Evolutionary conservation across 2,888 invertebrate genomes (phyloP).

Genomic region (Tromatobia lineatoria): DNA sequence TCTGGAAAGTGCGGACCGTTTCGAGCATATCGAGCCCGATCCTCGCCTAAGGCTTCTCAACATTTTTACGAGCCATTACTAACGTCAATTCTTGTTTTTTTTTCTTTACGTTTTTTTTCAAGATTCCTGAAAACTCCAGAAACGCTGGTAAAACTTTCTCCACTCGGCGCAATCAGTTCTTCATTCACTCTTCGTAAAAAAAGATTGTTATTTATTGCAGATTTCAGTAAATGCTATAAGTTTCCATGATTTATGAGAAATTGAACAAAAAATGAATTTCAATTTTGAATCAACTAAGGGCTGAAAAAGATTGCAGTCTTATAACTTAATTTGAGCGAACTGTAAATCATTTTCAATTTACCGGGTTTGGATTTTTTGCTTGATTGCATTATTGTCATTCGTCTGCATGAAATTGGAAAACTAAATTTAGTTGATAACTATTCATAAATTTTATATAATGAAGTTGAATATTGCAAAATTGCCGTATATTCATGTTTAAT

Average conservation of each 20-base stretch:
- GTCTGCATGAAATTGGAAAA: no score
- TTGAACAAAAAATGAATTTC: no score
- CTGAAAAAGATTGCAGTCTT: no score
- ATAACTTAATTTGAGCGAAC: no score
- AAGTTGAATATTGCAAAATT: no score
- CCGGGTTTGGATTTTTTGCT: no score
- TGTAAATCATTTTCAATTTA: no score
- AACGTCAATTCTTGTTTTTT: slow-evolving; percentile 4
- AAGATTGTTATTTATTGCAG: not conserved
- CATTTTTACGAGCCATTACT: slow-evolving; percentile 24
- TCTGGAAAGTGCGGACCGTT: slow-evolving; percentile 48
- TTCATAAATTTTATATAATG: no score
- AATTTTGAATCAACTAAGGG: no score
- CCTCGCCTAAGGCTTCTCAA: slow-evolving; percentile 58
- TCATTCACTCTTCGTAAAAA: not conserved
- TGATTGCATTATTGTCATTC: no score
- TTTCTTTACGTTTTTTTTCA: slow-evolving; percentile 2
- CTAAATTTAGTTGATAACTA: no score
- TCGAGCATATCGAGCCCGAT: slow-evolving; percentile 38
- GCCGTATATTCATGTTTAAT: no score
- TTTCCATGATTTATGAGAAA: slow-evolving; percentile 9
- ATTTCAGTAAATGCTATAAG: not conserved
- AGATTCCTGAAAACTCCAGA: slow-evolving; percentile 11
- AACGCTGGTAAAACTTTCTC: slow-evolving; percentile 3
- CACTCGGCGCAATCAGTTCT: not conserved